Evolutionary conservation across 2,797 vertebrate species (phyloP).

Genomic region (Halcyon badia): DNA sequence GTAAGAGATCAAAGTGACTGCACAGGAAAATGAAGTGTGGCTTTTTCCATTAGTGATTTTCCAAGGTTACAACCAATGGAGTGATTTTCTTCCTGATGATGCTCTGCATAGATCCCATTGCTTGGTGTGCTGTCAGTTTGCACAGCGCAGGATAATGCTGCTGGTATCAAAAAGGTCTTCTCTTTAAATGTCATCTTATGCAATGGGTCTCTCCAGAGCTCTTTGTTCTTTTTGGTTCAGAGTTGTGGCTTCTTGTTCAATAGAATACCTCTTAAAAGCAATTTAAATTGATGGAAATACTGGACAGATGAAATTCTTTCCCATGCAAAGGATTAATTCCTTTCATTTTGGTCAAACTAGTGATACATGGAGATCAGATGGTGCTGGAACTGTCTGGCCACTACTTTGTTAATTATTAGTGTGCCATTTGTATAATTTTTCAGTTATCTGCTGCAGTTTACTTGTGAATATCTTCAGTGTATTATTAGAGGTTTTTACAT

Average conservation of each 20-base stretch:
- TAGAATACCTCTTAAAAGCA: neutral
- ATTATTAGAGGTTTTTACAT: neutral
- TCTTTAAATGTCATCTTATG: neutral
- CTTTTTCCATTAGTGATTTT: neutral
- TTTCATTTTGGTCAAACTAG: neutral
- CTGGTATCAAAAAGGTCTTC: neutral
- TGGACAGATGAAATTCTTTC: neutral
- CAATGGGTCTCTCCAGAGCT: accelerated
- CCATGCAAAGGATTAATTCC: neutral
- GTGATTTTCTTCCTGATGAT: neutral
- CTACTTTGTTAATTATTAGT: neutral
- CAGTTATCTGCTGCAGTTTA: neutral
- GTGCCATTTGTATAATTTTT: neutral
- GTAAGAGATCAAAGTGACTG: neutral
- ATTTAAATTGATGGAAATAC: neutral
- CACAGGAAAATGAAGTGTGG: neutral
- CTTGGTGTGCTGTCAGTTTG: neutral
- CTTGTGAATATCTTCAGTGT: neutral
- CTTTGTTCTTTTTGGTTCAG: neutral
- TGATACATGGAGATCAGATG: neutral
- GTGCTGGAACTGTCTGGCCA: neutral
- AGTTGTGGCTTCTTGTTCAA: neutral
- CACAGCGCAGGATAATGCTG: no score
- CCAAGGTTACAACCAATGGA: neutral
- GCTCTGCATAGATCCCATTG: neutral